Base-by-base conservation (phyloP, 2,888 invertebrate species). In the Meliscaeva auricollis region DNA sequence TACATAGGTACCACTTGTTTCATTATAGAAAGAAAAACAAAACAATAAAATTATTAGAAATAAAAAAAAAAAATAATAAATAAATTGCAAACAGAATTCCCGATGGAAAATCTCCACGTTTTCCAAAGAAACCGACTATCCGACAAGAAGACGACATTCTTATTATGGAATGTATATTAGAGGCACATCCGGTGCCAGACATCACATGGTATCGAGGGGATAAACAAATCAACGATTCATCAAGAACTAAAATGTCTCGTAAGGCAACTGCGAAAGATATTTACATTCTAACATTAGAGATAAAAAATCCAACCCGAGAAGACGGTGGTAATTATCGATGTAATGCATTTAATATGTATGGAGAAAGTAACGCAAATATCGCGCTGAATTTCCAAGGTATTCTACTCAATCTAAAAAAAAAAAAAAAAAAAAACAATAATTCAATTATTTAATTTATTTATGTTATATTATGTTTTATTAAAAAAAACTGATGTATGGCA, bases 331-430 rank as follows among this genome's bases (percentile, higher is more conserved):
- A 98, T 93, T 99, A 99, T 94, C 96, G 99, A 91, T 99, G 99
- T 94, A 99, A 99, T 93, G 99, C 99, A 90, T 97, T 98, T 94
- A 99, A 99, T 94, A 95, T 96, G 93, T 96, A 96, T 93, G 99
- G 99, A 93, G 99, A 99, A 94, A 98, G 98, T 94, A 99, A 99
- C 94, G 99, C 99, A 90, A 99, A 99, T 94, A 99, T 99, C 94
- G 98, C 99, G 92, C 96, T 99, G 91, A 99, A 99, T 94, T 98
- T 99, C 94, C 98, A 98, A 97, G 98, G 98, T 98, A 91, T 85
- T 38, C 50, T 76, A 87, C 79, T 26, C 30, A 66, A 26, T 72
- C n/a, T 68, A 17, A 26, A 41, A 35, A 66, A 35, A 38, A 38
- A 38, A 5, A 38, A 9, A 1, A 38, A 38, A 35, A 2, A 35